phyloP scores from a whole-genome alignment of 2,797 vertebrate species.

The Protonibea diacanthus region DNA sequence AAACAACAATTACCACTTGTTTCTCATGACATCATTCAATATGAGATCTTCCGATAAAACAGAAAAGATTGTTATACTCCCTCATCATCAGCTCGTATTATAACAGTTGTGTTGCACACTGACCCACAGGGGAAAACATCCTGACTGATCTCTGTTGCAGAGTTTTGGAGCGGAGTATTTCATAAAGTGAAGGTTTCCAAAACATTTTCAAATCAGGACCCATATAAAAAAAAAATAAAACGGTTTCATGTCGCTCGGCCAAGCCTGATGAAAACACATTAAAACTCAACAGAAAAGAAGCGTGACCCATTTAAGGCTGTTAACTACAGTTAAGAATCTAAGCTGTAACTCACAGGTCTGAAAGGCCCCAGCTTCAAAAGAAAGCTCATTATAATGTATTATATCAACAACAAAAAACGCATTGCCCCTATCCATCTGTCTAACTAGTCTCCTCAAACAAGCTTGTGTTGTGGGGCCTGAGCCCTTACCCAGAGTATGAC shows the following conservation, averaged over 20 bases:
- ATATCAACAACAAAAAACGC: conserved; percentile 14
- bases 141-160: conserved; percentile 18
- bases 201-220: conserved; percentile 51
- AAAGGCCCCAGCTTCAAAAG: conserved; percentile 27
- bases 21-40: neutral
- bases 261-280: conserved; percentile 58
- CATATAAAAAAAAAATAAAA: conserved; percentile 36
- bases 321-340: conserved; percentile 46
- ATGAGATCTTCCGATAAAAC: neutral
- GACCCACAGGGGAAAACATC: conserved; percentile 25
- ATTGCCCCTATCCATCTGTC: conserved; percentile 16
- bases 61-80: conserved; percentile 8
- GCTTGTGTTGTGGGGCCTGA: neutral
- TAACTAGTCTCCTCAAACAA: conserved; percentile 4
- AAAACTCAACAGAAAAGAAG: conserved; percentile 53
- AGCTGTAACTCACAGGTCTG: conserved; percentile 48
- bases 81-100: conserved; percentile 25
- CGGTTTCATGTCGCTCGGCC: conserved; percentile 33
- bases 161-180: conserved; percentile 25
- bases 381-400: conserved; percentile 14
- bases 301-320: conserved; percentile 53
- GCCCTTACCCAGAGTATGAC: conserved; percentile 31
- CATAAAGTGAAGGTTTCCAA: conserved; percentile 57
- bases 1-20: neutral
- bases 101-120: conserved; percentile 28